Base-by-base conservation (phyloP, 2,797 vertebrate genomes). In the Enteromius viviparus region DNA sequence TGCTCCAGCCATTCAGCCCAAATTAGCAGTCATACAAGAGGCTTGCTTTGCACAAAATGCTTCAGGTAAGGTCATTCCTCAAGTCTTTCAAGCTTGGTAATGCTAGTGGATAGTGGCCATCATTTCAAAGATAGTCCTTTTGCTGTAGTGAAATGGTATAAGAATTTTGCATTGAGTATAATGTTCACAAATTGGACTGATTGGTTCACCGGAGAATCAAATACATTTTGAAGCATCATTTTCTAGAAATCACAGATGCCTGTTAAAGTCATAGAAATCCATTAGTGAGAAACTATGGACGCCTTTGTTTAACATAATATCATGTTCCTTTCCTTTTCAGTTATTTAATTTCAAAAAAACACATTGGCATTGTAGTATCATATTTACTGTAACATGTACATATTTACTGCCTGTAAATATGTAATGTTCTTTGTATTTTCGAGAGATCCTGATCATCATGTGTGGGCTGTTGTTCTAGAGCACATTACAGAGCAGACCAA, bases 1-100 rank as follows among this genome's bases (percentile, higher is more conserved):
- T 11, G 88, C 90, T 29, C 91, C 91, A 5, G 85, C 89, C 78
- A 91, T 96, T 85, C 97, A 98, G 93, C 96, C 98, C 87, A 99
- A 98, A 92, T 95, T 99, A 34, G 96, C 97, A 0, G 96, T 98
- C 87, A 98, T 98, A 88, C 97, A 98, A 84, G 97, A 99, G 93
- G 96, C 97, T 0, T 96, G 97, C 84, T 98, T 98, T 90, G 94
- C 97, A 88, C 97, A 99, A 95, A 99, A 95, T 58, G 95, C 97
- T 71, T 91, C 97, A 93, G 98, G 98, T 99, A 86, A 90, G 88
- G 10, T 10, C 17, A 9, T n/a, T 15, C 26, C 19, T 32, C 1
- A 42, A 9, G 40, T 42, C 9, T 42, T 10, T 42, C 40, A 10
- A 9, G 40, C 40, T 42, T 10, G 40, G 40, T 42, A 42, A 10